A percentile compares a stretch with the other conserved stretches of the same genome.
These are phyloP conservation scores for Peromyscus maniculatus DNA, from an alignment of 2,113 vertebrate genomes.

Conservation along the genomic window DNA sequence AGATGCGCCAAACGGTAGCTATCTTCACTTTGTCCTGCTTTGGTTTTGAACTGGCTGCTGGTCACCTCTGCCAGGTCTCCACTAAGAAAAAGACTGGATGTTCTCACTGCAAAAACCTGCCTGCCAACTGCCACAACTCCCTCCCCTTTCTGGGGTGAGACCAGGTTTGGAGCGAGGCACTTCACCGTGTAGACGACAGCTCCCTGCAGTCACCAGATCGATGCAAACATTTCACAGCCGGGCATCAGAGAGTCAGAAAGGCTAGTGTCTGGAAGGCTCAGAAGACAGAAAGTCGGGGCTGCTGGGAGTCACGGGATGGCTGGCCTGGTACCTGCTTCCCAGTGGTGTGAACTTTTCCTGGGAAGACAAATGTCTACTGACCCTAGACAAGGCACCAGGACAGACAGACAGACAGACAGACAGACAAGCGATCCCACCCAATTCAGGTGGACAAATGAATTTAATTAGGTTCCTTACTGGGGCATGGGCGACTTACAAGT, in stretches of 20 bases:
- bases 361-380: background rate
- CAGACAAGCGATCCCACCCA: background rate
- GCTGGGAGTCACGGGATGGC: fast-evolving
- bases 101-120: conserved; percentile 7
- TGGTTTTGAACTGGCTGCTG: background rate
- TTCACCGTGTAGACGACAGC: background rate
- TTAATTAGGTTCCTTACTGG: background rate
- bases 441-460: background rate
- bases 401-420: too few species aligned
- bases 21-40: background rate
- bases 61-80: background rate
- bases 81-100: background rate
- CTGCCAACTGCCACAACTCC: background rate
- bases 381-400: background rate
- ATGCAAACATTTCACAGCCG: background rate
- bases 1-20: background rate
- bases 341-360: background rate
- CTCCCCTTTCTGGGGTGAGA: background rate
- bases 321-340: background rate
- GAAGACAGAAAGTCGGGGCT: background rate
- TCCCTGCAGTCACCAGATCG: background rate
- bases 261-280: background rate
- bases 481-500: background rate
- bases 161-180: background rate
- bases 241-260: background rate